phyloP scores from a whole-genome alignment of 2,113 vertebrate genomes.

The Hippocampus comes region DNA sequence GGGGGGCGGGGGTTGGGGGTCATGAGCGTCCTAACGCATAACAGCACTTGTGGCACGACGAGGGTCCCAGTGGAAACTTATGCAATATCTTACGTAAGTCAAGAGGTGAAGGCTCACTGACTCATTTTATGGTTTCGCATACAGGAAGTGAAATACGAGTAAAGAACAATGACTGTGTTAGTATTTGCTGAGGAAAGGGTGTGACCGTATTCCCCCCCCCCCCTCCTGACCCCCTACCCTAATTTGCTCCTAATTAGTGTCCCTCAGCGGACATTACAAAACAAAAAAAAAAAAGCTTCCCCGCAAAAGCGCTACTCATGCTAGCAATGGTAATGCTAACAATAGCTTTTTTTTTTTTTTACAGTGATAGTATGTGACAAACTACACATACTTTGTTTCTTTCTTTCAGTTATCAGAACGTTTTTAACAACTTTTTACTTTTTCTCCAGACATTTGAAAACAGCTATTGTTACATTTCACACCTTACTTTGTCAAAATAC shows the following conservation, averaged over 20 bases:
- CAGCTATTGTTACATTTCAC: too few relatives aligned
- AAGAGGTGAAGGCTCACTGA: neutral
- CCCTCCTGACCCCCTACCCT: too few relatives aligned
- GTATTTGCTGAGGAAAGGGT: neutral
- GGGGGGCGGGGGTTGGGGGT: neutral
- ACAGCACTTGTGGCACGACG: neutral
- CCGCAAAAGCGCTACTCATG: neutral
- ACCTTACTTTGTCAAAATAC: too few relatives aligned
- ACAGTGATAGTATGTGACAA: neutral
- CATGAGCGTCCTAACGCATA: neutral
- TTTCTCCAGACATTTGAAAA: too few relatives aligned
- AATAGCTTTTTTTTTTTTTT: too few relatives aligned
- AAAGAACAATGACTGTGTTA: neutral
- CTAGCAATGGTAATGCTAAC: slow-evolving; percentile 1
- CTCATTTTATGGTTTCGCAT: neutral
- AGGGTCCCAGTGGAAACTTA: neutral
- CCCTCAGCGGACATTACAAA: neutral
- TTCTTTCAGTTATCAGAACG: too few relatives aligned
- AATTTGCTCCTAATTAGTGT: neutral
- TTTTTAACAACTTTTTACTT: too few relatives aligned
- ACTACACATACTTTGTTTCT: neutral
- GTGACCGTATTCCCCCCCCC: neutral
- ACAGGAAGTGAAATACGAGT: neutral
- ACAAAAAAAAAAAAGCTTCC: neutral
- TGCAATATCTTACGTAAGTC: slow-evolving; percentile 12